Conservation (phyloP, 2,113 vertebrate genomes). For the Eolophus roseicapilla region DNA sequence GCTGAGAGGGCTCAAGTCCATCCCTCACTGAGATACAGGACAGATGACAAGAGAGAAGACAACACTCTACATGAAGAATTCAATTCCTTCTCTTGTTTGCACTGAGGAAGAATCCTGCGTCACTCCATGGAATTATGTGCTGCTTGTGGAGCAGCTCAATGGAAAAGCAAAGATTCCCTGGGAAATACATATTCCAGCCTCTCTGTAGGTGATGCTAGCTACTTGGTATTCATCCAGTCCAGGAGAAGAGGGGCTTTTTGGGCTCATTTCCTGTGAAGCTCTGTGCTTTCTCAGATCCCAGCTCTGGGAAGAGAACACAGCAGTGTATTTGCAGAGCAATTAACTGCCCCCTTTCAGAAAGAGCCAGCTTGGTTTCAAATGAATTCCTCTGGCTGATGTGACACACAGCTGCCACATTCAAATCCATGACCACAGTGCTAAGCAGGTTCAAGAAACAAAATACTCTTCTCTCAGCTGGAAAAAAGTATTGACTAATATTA, state of each 20-base stretch:
- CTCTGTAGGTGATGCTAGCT: not conserved
- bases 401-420: not conserved
- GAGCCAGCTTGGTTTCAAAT: not conserved
- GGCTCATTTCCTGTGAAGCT: not conserved
- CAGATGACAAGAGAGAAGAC: not conserved
- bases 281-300: not conserved
- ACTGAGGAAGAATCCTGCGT: not conserved
- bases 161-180: not conserved
- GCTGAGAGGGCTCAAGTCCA: not conserved
- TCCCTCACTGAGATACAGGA: not conserved
- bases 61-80: not conserved
- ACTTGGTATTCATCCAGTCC: not conserved
- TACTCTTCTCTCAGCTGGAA: not conserved
- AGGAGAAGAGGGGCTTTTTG: not conserved
- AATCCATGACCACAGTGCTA: fast-evolving
- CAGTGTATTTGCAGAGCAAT: not conserved
- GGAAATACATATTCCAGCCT: not conserved
- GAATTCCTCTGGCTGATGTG: not conserved
- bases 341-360: not conserved
- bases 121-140: not conserved
- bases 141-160: not conserved
- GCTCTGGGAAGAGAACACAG: not conserved
- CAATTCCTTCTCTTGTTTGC: not conserved
- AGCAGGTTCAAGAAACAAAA: not conserved
- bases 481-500: not conserved